Evolutionary conservation across 2,888 invertebrate genomes (phyloP).

Genomic region (Apantesis nais): DNA sequence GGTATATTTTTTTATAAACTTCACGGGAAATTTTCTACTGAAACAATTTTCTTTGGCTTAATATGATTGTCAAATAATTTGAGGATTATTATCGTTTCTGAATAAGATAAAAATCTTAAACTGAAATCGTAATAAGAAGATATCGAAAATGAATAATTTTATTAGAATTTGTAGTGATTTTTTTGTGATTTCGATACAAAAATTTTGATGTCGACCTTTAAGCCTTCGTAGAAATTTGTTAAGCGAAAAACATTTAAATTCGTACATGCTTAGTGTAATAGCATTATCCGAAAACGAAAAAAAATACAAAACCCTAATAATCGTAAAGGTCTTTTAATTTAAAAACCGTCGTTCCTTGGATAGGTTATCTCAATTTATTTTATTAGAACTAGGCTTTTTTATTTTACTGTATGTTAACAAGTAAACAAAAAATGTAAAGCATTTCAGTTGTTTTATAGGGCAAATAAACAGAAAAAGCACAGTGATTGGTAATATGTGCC

Average conservation of each 20-base stretch:
- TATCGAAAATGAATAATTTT: slow-evolving; percentile 9
- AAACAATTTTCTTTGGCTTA: slow-evolving; percentile 20
- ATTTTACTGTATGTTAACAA: not conserved
- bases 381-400: not conserved
- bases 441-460: not conserved
- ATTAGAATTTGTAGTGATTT: slow-evolving; percentile 9
- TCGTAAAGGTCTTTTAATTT: not conserved
- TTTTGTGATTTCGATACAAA: not conserved
- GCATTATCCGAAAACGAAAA: slow-evolving; percentile 1
- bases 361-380: not conserved
- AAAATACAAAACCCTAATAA: not conserved
- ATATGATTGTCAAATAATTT: slow-evolving; percentile 21
- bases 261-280: not conserved
- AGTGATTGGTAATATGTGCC: not conserved
- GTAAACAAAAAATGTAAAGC: too few relatives aligned
- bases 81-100: slow-evolving; percentile 17
- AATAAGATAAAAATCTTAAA: slow-evolving; percentile 17
- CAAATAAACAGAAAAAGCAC: not conserved
- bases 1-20: slow-evolving; percentile 15
- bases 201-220: not conserved
- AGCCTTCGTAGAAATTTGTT: not conserved
- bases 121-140: slow-evolving; percentile 9
- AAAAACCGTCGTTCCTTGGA: not conserved
- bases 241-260: not conserved
- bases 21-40: slow-evolving; percentile 4